Conservation (phyloP, 2,797 vertebrate genomes). For the Loriculus beryllinus region DNA sequence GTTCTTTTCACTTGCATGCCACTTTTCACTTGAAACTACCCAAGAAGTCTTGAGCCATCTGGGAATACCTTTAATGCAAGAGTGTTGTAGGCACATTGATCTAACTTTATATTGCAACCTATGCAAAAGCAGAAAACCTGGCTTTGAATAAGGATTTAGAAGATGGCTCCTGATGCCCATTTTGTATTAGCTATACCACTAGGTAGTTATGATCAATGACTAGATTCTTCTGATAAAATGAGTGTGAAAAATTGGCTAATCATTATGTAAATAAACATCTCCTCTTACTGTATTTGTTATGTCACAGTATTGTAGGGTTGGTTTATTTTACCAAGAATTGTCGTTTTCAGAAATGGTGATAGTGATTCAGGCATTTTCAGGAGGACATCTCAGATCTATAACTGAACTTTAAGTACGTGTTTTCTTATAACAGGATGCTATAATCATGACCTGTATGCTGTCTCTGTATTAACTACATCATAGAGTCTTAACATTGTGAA, state of each 20-base stretch:
- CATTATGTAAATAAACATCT: neutral
- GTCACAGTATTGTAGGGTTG: neutral
- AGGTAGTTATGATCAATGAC: neutral
- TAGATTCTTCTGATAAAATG: neutral
- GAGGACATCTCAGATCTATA: neutral
- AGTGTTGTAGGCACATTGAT: neutral
- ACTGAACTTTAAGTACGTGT: neutral
- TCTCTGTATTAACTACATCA: neutral
- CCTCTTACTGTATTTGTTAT: neutral
- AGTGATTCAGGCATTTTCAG: neutral
- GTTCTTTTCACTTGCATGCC: neutral
- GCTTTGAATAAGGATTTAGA: neutral
- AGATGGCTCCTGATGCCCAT: neutral
- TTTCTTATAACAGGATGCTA: neutral
- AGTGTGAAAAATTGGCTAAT: neutral
- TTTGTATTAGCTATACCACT: neutral
- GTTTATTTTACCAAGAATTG: neutral
- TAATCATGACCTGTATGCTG: neutral
- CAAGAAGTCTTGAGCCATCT: neutral
- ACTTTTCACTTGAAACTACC: slow-evolving; percentile 11
- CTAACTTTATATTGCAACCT: neutral
- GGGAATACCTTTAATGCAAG: neutral
- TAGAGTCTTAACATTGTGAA: neutral
- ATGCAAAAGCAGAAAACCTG: neutral
- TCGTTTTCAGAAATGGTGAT: neutral